Base-by-base conservation (phyloP, 64 coral and sea anemone genomes). In the Anthopleura sola region DNA sequence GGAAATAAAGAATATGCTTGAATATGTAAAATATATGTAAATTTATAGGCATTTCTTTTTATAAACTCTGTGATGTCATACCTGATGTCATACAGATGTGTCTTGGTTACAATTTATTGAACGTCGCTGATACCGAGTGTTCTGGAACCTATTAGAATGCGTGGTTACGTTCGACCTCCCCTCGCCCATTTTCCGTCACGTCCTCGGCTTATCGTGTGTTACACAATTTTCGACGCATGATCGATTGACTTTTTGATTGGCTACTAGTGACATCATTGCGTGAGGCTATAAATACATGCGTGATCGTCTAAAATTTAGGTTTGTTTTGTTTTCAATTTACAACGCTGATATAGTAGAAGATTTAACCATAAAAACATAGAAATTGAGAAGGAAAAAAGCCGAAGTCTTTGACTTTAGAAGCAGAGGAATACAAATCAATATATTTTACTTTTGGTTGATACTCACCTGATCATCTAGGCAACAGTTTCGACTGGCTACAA, bases 181-280 rank as follows among this genome's bases (percentile, higher is more conserved):
- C 0, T 71, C 66, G 66, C 66, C 66, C 31, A 33, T 32, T 71
- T 29, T 71, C 14, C 66, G 66, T 71, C 66, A 71, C n/a, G n/a
- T 32, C 12, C n/a, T 71, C 66, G 29, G 66, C 12, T 69, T 9
- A 33, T 69, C 66, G 14, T 71, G 66, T 62, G 58, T 62, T 62
- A 62, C n/a, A 32, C 28, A 34, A 28, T 28, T 14, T 29, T 29
- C 66, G 66, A 71, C 6, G 13, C 34, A 28, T 34, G 8, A 32
- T 86, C 75, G n/a, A 82, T 84, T 18, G 37, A 58, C 46, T 64
- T 58, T 92, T 34, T 99, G 89, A 99, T 99, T 99, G 92, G 97
- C 85, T 90, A 69, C 24, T 23, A 32, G 92, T 99, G 97, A 99
- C 92, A 94, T 99, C 90, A 94, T 86, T 32, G 66, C 58, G 66